phyloP scores from a whole-genome alignment of 1,140 invertebrate species.

The Drosophila novamexicana region DNA sequence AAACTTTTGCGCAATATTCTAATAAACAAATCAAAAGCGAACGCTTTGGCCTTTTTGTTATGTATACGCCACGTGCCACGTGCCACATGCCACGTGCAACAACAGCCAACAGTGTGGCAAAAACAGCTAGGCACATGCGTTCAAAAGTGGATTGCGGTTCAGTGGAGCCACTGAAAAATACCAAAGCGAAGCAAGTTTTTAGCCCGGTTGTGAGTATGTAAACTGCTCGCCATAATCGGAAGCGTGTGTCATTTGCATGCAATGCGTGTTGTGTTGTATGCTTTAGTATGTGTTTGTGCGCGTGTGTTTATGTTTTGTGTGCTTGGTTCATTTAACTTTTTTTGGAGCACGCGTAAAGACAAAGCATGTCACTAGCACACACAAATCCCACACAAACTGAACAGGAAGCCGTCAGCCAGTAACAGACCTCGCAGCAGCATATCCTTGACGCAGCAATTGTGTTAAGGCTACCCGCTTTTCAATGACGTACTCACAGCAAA shows the following conservation, averaged over 20 bases:
- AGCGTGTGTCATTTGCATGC: conserved; percentile 62
- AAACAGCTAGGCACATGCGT: conserved; percentile 4
- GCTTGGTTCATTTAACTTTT: conserved; percentile 52
- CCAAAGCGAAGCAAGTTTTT: conserved; percentile 2
- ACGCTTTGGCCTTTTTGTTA: neutral
- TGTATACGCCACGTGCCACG: conserved; percentile 15
- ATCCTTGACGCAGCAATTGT: conserved; percentile 47
- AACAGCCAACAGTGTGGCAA: neutral
- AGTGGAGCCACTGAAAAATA: neutral
- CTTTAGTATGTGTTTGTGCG: neutral
- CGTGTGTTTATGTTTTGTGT: conserved; percentile 5
- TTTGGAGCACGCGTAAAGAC: conserved; percentile 60
- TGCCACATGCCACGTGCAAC: neutral
- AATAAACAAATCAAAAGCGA: conserved; percentile 19
- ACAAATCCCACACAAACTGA: conserved; percentile 21
- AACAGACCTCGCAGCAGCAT: conserved; percentile 10
- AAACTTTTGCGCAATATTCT: conserved; percentile 4
- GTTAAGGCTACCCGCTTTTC: conserved; percentile 43
- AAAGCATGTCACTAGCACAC: conserved; percentile 57
- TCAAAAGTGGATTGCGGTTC: conserved; percentile 4
- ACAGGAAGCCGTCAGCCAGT: conserved; percentile 17
- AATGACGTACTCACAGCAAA: conserved; percentile 24
- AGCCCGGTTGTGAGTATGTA: conserved; percentile 5
- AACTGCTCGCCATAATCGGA: conserved; percentile 40
- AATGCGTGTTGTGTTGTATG: conserved; percentile 13